Base-by-base conservation (phyloP, 2,113 vertebrate species). In the Lampris incognitus region DNA sequence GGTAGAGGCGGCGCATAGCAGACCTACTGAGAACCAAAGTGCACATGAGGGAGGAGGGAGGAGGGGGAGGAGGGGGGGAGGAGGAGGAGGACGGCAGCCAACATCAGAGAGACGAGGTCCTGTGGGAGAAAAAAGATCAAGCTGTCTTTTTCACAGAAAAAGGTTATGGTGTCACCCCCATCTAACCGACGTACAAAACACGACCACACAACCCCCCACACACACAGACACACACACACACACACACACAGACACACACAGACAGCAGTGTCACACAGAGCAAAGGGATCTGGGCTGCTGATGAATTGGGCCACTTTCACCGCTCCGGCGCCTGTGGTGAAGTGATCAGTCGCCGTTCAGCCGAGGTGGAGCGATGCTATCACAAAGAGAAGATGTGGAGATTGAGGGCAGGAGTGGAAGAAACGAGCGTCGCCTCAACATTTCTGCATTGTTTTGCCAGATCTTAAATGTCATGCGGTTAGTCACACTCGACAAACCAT, bases 311-410 rank as follows among this genome's bases (percentile, higher is more conserved):
- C 69, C 85, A 84, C 82, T 92, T 86, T 91, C 56, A 69, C 74
- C 48, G 10, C 58, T 10, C 55, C 63, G 72, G 73, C 63, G 74
- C 85, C 87, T 84, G 67, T 74, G 78, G 69, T 88, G 83, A 86
- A 88, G 90, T 86, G 82, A 94, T 93, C 91, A 24, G 24, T 24
- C 83, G 91, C 94, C 92, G 93, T 94, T 91, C 93, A 89, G 87
- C 37, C 52, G 77, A 82, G 75, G 85, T 72, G 81, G 82, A 74
- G 76, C 63, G 85, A 84, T 86, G 80, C 66, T 82, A 83, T 91
- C 87, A 92, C 72, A 68, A 36, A 82, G 60, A 51, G 63, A 79
- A 24, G 24, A 24, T 24, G 24, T 24, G 24, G 24, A 24, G 24
- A 24, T 24, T 24, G 63, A 64, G 60, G 74, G 71, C 78, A 41